Conservation (phyloP, 2,113 vertebrate species). For the Phainopepla nitens region DNA sequence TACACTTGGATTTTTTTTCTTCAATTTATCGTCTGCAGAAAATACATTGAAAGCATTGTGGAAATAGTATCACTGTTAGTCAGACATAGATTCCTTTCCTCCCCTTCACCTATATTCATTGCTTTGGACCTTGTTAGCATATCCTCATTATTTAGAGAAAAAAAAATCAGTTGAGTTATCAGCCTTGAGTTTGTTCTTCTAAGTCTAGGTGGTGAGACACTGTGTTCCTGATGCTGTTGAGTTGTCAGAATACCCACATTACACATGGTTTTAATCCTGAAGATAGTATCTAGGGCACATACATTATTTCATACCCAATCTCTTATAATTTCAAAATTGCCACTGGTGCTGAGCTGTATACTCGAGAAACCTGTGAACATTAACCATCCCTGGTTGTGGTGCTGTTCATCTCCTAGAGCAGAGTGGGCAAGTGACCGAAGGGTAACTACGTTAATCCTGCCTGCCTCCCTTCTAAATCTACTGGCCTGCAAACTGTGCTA, state of each 20-base stretch:
- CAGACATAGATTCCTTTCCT: background rate
- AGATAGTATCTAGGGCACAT: background rate
- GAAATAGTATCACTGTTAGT: background rate
- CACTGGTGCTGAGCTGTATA: background rate
- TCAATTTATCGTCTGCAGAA: background rate
- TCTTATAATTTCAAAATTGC: background rate
- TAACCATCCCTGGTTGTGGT: background rate
- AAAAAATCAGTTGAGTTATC: background rate
- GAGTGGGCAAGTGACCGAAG: background rate
- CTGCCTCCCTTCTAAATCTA: background rate
- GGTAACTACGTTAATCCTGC: background rate
- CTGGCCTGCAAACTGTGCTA: background rate
- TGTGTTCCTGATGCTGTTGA: background rate
- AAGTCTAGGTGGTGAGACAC: background rate
- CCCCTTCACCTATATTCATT: background rate
- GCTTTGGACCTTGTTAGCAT: background rate
- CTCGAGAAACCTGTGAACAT: background rate
- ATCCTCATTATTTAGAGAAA: background rate
- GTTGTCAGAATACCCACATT: background rate
- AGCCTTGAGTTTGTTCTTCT: background rate
- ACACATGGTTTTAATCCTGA: background rate
- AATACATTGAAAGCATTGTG: background rate
- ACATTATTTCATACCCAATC: background rate
- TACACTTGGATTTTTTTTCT: background rate
- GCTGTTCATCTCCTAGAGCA: background rate